Evolutionary conservation across 2,797 vertebrate genomes (phyloP), one percentile per base, ranked within the genome.

Genomic region (Enteromius treurensis): DNA sequence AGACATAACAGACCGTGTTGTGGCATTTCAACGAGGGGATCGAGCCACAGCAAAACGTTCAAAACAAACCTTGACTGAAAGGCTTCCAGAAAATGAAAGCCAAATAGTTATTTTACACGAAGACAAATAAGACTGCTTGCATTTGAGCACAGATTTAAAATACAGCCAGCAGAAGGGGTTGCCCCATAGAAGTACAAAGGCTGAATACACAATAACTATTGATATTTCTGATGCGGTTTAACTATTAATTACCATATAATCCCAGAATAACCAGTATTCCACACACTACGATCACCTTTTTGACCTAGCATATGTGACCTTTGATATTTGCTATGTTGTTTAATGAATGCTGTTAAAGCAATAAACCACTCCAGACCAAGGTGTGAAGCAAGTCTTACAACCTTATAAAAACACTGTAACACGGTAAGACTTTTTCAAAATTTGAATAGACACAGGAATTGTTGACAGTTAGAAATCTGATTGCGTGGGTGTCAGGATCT

Each of bases 81-180:
- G 10, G 11, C 3, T 42, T 29, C 26, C 23, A 79, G 45, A 40
- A 10, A 76, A 82, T 0, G 2, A 67, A 76, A 53, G 45, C 53
- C 23, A 68, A 76, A 82, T 40, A 53, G 11, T n/a, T 53, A 26
- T 75, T 75, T 67, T 14, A 37, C 29, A n/a, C 40, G 0, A 75
- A 65, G 1, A 64, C 71, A 82, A 75, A 82, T 37, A n/a, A 0
- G 17, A n/a, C 15, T 75, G 29, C 74, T 81, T 73, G 69, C 53
- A 34, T 23, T 19, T 1, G 21, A 45, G 42, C 58, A 53, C 11
- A 32, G 26, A 60, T 62, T 81, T 29, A n/a, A 62, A 60, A 73
- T 62, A 49, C 26, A 42, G 51, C 9, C 53, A 47, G 37, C 32
- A 68, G 14, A 21, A 21, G 14, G 19, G 37, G 32, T 13, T 15